phyloP scores from a whole-genome alignment of 2,888 invertebrate species.

The Sepiola atlantica region DNA sequence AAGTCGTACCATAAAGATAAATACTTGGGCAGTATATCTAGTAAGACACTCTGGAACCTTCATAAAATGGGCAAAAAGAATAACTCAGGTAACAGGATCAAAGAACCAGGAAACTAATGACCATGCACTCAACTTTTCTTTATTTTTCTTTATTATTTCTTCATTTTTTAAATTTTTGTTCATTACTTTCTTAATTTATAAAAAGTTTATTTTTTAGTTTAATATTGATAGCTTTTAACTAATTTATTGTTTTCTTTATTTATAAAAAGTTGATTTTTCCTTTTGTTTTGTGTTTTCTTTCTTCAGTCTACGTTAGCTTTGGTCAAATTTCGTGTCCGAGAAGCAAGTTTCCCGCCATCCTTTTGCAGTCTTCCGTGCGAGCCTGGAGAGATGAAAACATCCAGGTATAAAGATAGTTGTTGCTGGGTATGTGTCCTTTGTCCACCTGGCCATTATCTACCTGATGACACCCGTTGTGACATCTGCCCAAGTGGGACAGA shows the following conservation, averaged over 20 bases:
- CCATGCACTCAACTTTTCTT: no score
- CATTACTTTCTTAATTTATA: no score
- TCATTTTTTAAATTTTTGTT: no score
- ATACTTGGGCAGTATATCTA: no score
- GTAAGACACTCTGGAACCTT: no score
- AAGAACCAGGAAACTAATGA: no score
- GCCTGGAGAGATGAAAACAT: background rate
- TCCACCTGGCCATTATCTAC: background rate
- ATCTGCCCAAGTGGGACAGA: background rate
- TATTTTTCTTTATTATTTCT: no score
- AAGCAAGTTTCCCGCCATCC: background rate
- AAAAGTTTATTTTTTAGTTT: no score
- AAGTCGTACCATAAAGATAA: no score
- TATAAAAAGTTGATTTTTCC: background rate
- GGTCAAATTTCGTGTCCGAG: conserved; percentile 24
- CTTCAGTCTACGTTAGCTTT: background rate
- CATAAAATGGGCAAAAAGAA: no score
- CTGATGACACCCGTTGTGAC: background rate
- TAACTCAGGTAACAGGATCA: no score
- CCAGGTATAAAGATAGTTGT: background rate
- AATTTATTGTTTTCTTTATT: background rate
- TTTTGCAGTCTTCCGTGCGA: background rate
- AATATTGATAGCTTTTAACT: background rate
- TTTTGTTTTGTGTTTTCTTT: background rate
- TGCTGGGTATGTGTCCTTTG: conserved; percentile 35